A percentile compares a stretch with the other conserved stretches of the same genome.
These are phyloP conservation scores for Microctenopoma lineatum DNA, from an alignment of 2,797 vertebrate species.

Conservation along the genomic window DNA sequence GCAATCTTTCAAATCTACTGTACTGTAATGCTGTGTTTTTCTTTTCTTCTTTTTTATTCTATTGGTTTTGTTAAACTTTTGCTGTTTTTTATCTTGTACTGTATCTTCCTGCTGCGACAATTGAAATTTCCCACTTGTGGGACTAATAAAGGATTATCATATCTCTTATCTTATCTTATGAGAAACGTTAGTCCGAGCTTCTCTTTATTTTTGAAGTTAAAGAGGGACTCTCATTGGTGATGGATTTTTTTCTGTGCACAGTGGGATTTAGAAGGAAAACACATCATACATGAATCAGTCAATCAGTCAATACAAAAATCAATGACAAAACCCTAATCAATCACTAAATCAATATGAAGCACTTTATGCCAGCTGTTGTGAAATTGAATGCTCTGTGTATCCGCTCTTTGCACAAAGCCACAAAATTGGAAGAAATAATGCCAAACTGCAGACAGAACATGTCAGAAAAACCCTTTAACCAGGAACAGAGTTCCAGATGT, in stretches of 20 bases:
- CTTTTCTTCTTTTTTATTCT: no score
- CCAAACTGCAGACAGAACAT: not conserved
- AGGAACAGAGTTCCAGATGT: slow-evolving; percentile 18
- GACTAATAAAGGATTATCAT: no score
- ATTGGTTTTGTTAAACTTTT: no score
- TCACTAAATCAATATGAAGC: slow-evolving; percentile 27
- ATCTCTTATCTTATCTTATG: no score
- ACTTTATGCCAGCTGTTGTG: slow-evolving; percentile 7
- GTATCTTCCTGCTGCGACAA: no score
- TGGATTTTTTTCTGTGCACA: slow-evolving; percentile 9
- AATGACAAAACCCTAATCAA: slow-evolving; percentile 18
- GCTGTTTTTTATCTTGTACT: no score
- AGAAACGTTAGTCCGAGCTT: not conserved
- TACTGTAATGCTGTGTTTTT: no score
- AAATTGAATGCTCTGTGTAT: not conserved
- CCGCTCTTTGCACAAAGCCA: slow-evolving; percentile 9
- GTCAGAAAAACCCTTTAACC: slow-evolving; percentile 1
- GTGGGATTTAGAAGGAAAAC: slow-evolving; percentile 23
- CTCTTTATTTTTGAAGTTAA: slow-evolving; percentile 20
- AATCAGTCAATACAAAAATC: slow-evolving; percentile 31
- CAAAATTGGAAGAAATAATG: not conserved
- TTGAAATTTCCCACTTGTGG: no score
- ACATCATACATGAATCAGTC: slow-evolving; percentile 23
- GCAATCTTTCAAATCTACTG: no score
- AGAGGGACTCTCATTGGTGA: slow-evolving; percentile 15